Evolutionary conservation across 2,113 vertebrate genomes (phyloP), one percentile per base, ranked within the genome.

Genomic region (Synchiropus splendidus): DNA sequence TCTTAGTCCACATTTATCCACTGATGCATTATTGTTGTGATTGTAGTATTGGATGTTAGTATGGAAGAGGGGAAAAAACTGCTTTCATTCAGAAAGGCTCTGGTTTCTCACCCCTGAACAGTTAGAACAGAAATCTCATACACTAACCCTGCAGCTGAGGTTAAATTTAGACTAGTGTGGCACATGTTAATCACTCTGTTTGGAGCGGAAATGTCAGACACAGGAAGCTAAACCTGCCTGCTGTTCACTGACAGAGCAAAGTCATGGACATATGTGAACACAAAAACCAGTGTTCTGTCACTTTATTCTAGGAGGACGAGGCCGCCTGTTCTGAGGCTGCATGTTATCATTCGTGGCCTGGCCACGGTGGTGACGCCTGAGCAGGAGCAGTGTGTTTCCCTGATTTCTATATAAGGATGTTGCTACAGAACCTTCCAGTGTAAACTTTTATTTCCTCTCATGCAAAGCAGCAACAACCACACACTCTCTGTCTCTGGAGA

Each of bases 381-480:
- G 16, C 12, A 39, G 10, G 13, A 47, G 13, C 8, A 34, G 31
- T 43, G 31, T 30, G 13, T 27, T 4, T 27, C 6, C 12, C n/a
- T n/a, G 32, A 40, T 51, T 42, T 49, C 16, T 57, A 17, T 52
- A 37, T 18, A 34, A 18, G 36, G 36, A 58, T 47, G 74, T 80
- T 67, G 59, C 72, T 48, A 75, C 43, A 53, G 35, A 70, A 39
- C 33, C 51, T 10, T 61, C 31, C 57, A 74, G 56, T 59, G 57
- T 56, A 67, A 67, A 68, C 54, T 12, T 43, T 10, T 34, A 16
- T 6, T 61, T 75, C 47, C 49, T 55, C 48, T 51, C 36, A 39
- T 62, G 18, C 27, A 51, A 68, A 67, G 47, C 45, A 60, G 56
- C 48, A 70, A 59, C 52, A 42, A 62, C 67, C 67, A 70, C 72